A percentile compares a stretch with the other conserved stretches of the same genome.
These are phyloP conservation scores for Perca schrenkii DNA, from an alignment of 2,113 vertebrate species.

Conservation along the genomic window DNA sequence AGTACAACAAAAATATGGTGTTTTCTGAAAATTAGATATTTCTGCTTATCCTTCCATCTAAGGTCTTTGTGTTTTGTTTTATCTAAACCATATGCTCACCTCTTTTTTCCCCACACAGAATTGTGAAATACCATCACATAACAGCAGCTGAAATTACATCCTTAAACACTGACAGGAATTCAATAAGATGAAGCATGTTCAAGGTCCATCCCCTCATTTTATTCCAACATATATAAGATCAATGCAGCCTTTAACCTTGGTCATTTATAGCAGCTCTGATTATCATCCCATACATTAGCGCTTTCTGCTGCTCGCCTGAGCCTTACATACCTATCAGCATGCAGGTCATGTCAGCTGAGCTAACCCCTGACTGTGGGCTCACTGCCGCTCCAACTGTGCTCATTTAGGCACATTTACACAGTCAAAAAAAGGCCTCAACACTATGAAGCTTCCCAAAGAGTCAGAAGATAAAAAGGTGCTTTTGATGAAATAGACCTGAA, in stretches of 20 bases:
- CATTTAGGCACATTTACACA: slow-evolving; percentile 46
- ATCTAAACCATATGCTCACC: background rate
- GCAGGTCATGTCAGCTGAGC: slow-evolving; percentile 43
- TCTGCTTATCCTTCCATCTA: background rate
- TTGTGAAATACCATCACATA: background rate
- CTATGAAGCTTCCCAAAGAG: background rate
- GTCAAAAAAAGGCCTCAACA: background rate
- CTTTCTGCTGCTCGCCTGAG: slow-evolving; percentile 16
- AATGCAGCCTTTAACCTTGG: slow-evolving; percentile 40
- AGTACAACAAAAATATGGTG: no score
- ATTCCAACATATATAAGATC: slow-evolving; percentile 19
- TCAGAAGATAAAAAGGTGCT: slow-evolving; percentile 53
- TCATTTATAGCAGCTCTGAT: slow-evolving; percentile 37
- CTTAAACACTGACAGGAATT: slow-evolving; percentile 16
- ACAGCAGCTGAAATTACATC: slow-evolving; percentile 27
- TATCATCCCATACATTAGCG: slow-evolving; percentile 37
- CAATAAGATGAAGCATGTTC: slow-evolving; percentile 27
- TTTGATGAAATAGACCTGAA: slow-evolving; percentile 35
- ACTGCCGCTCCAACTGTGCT: slow-evolving; percentile 28
- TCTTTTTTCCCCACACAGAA: background rate
- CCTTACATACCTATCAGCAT: slow-evolving; percentile 44
- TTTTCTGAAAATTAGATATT: background rate
- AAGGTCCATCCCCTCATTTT: slow-evolving; percentile 16
- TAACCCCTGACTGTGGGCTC: slow-evolving; percentile 35
- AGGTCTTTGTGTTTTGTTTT: background rate